Evolutionary conservation across 1,140 invertebrate species (phyloP), one percentile per base, ranked within the genome.

Genomic region (Sitophilus oryzae): DNA sequence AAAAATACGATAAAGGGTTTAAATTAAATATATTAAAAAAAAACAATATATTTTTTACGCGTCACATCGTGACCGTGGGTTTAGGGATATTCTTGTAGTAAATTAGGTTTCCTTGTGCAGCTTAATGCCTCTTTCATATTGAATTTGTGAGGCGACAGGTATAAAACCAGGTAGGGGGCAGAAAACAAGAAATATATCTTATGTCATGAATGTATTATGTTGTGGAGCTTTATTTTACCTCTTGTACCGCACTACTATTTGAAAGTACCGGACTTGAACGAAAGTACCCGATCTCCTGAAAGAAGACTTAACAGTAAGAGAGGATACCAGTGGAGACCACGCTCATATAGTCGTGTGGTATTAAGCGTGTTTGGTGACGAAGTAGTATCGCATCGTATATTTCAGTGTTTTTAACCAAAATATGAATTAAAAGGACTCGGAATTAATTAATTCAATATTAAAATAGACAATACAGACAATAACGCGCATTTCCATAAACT

Each of bases 211-310:
- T 41, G 38, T 41, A 18, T 41, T 41, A 41, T 41, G 10, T 20
- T 18, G 35, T 37, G n/a, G 8, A 41, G 38, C 14, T 41, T 41
- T 41, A 41, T 18, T 18, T 41, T 18, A 10, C 19, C 18, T 16
- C 4, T 16, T 16, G 38, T 41, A 3, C n/a, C 8, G 16, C 3
- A 16, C 8, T 18, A 41, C 10, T 41, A 41, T 45, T 45, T 35
- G 45, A 48, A 48, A 48, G 45, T 48, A 48, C 45, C 45, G 45
- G 45, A 48, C 25, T 48, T 35, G 18, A 36, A 35, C 45, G 45
- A 48, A 36, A 19, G 45, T 48, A 48, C 30, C 25, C 45, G 45
- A 48, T 3, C 18, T 18, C 3, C 2, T 4, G 19, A 45, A 45
- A 20, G n/a, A 34, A 25, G n/a, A 45, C 20, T n/a, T 45, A 25